These are phyloP conservation scores for Oscheius sp. DNA, from an alignment of 2,888 invertebrate species.

Conservation along the genomic window DNA sequence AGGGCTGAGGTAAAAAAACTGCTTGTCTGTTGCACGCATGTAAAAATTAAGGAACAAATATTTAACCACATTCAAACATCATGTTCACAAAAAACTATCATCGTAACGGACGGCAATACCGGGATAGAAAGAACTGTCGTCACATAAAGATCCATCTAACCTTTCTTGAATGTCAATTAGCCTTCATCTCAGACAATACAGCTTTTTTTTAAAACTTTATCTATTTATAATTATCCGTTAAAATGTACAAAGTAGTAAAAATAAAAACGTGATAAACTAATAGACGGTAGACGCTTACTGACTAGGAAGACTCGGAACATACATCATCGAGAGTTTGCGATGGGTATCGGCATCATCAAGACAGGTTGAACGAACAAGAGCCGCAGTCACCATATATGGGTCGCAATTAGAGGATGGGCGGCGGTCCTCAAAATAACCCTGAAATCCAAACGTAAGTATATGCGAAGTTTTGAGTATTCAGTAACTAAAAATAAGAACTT, in stretches of 20 bases:
- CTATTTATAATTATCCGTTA: too few relatives aligned
- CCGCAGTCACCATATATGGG: slow-evolving; percentile 72
- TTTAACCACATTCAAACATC: neutral
- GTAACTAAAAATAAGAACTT: slow-evolving; percentile 10
- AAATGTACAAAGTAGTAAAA: too few relatives aligned
- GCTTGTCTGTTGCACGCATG: neutral
- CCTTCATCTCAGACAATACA: too few relatives aligned
- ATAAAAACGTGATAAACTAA: too few relatives aligned
- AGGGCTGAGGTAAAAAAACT: slow-evolving; percentile 1
- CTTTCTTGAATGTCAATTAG: too few relatives aligned
- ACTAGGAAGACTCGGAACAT: slow-evolving; percentile 55
- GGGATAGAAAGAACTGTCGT: slow-evolving; percentile 6
- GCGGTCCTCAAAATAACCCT: slow-evolving; percentile 73
- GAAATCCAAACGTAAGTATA: slow-evolving; percentile 25
- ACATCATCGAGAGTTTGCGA: slow-evolving; percentile 69
- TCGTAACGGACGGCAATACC: slow-evolving; percentile 16
- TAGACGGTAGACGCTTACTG: too few relatives aligned
- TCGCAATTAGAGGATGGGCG: slow-evolving; percentile 74
- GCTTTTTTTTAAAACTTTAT: too few relatives aligned
- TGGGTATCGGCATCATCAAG: slow-evolving; percentile 65
- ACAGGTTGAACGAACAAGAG: slow-evolving; percentile 70
- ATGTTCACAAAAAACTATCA: neutral
- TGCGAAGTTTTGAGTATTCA: too few relatives aligned
- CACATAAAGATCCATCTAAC: too few relatives aligned
- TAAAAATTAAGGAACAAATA: slow-evolving; percentile 8